phyloP scores from a whole-genome alignment of 1,140 invertebrate genomes.

The Drosophila sp. region DNA sequence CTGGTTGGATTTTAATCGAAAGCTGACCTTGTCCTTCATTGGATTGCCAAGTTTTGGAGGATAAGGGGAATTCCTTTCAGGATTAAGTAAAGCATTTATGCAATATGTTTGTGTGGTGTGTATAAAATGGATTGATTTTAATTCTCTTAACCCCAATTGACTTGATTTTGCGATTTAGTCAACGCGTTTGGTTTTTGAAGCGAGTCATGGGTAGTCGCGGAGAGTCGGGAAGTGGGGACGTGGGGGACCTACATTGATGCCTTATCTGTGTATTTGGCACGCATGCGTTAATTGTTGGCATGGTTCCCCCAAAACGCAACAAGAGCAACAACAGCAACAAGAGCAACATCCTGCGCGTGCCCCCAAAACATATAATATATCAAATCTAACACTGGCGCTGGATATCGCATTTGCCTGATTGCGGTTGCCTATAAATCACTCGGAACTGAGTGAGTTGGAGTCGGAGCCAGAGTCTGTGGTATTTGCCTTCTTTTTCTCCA shows the following conservation, averaged over 20 bases:
- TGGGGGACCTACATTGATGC: slow-evolving; percentile 39
- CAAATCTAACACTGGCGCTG: slow-evolving; percentile 73
- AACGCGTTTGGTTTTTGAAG: background rate
- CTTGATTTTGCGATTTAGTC: slow-evolving; percentile 16
- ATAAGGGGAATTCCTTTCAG: no score
- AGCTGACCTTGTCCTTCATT: no score
- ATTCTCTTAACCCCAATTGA: slow-evolving; percentile 52
- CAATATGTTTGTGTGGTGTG: background rate
- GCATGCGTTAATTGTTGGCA: slow-evolving; percentile 77
- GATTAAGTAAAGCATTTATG: no score
- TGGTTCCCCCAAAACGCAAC: slow-evolving; percentile 44
- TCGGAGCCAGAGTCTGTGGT: slow-evolving; percentile 28
- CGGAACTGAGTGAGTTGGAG: slow-evolving; percentile 53
- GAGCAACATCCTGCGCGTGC: slow-evolving; percentile 75
- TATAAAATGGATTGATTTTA: background rate
- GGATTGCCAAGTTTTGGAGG: no score
- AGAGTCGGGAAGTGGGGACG: background rate
- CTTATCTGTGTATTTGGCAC: slow-evolving; percentile 65
- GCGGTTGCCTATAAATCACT: slow-evolving; percentile 73
- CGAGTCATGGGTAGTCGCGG: no score
- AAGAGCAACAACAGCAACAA: slow-evolving; percentile 30
- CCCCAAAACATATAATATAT: slow-evolving; percentile 79
- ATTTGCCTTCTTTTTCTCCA: slow-evolving; percentile 15
- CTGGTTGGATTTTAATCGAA: no score
- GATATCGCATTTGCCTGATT: slow-evolving; percentile 76